Evolutionary conservation across 2,888 invertebrate genomes (phyloP), one percentile per base, ranked within the genome.

Genomic region (Eilema sororculum): DNA sequence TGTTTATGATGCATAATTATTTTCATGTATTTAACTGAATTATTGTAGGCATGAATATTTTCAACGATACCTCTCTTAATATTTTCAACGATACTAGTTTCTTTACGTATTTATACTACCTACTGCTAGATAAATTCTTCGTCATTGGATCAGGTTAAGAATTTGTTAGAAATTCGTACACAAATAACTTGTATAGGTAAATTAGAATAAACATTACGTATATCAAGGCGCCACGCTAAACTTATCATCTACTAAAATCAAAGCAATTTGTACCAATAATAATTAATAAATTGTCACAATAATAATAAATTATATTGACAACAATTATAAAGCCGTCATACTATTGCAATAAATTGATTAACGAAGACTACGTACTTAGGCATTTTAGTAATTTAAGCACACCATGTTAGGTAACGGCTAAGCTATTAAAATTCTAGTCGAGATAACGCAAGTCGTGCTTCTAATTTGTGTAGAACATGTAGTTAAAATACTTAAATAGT

Each of bases 401-500:
- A 79, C 84, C 77, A 79, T 78, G 87, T 86, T 83, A 80, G 64
- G 76, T 67, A 80, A 78, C 71, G 78, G 80, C 73, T 74, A 74
- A 79, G 81, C 82, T 84, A 90, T 90, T 90, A 89, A 89, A 91
- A 89, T 90, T 87, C 88, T 89, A 88, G 88, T 87, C 85, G 89
- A 90, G 90, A 89, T 90, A 90, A 87, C 88, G 85, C 75, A 75
- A 87, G 85, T 87, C 87, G 88, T 89, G 89, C 88, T 87, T 92
- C 89, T 92, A 93, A 93, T 91, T 90, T 91, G 88, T 87, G 82
- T 82, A 79, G 76, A 84, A 82, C 86, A 84, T 85, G 84, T 87
- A 86, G 65, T 69, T 77, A 73, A 79, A 77, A 78, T 87, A 86
- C 80, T 84, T 81, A 80, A 80, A 82, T 82, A 80, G 75, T 30